Conservation (phyloP, 2,113 vertebrate genomes). For the Psophia crepitans region DNA sequence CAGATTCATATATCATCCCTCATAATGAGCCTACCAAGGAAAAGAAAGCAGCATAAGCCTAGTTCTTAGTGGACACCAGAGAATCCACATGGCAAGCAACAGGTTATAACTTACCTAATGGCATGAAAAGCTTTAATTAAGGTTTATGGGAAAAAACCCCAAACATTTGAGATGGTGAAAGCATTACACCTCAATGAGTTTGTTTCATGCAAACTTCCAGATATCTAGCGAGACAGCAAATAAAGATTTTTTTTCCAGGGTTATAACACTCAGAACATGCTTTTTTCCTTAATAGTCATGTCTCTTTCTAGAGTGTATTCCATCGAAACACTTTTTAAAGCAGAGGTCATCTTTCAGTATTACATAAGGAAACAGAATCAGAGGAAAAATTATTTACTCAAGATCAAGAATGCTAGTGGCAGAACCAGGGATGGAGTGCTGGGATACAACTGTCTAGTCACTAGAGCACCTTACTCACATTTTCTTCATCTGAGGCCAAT, state of each 20-base stretch:
- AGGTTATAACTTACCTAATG: not conserved
- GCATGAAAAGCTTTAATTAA: not conserved
- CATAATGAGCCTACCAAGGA: not conserved
- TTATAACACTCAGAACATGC: not conserved
- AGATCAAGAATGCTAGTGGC: not conserved
- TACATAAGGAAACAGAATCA: not conserved
- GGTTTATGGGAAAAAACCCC: not conserved
- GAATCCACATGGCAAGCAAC: not conserved
- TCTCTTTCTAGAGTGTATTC: not conserved
- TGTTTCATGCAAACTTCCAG: not conserved
- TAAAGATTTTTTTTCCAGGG: not conserved
- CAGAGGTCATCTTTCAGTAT: not conserved
- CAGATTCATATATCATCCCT: not conserved
- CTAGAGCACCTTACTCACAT: not conserved
- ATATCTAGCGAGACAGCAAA: not conserved
- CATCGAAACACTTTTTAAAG: not conserved
- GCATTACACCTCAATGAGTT: not conserved
- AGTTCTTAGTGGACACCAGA: not conserved
- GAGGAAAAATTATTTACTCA: not conserved
- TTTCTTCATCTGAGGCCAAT: not conserved
- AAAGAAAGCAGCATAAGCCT: not conserved
- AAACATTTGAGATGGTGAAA: not conserved
- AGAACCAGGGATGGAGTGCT: not conserved
- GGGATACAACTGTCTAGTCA: not conserved
- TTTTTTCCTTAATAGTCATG: not conserved